Evolutionary conservation across 2,888 invertebrate species (phyloP).

Genomic region (Heliconius aoede): DNA sequence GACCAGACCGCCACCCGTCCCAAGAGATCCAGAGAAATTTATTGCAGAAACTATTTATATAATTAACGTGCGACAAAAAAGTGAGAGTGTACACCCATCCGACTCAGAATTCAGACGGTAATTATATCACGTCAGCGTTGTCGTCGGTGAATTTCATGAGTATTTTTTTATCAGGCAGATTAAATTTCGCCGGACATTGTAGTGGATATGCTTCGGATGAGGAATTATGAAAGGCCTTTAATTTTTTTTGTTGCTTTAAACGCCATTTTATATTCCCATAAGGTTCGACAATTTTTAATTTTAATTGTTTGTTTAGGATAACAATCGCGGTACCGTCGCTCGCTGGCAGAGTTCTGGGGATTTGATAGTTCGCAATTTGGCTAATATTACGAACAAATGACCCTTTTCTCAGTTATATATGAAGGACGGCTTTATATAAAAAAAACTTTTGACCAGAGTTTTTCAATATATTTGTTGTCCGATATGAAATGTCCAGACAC

Average conservation of each 20-base stretch:
- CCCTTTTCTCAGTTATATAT: neutral
- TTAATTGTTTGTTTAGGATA: no score
- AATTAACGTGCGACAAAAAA: constrained; percentile 82
- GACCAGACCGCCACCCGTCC: constrained; percentile 66
- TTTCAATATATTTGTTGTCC: constrained; percentile 7
- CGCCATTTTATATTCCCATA: no score
- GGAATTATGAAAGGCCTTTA: constrained; percentile 79
- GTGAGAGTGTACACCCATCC: constrained; percentile 77
- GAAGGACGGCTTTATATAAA: constrained; percentile 5
- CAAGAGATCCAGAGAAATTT: constrained; percentile 81
- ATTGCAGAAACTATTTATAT: constrained; percentile 83
- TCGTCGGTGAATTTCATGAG: constrained; percentile 67
- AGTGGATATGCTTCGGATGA: constrained; percentile 77
- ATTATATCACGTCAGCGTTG: constrained; percentile 71
- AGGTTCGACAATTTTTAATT: no score
- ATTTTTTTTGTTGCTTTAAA: no score
- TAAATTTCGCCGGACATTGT: constrained; percentile 68
- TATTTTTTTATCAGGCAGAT: constrained; percentile 70
- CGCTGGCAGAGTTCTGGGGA: no score
- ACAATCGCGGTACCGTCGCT: no score
- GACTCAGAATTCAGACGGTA: constrained; percentile 70
- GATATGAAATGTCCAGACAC: neutral
- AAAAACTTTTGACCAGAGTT: neutral
- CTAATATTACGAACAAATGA: constrained; percentile 6
- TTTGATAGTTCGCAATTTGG: no score